Evolutionary conservation across 2,113 vertebrate species (phyloP), one percentile per base, ranked within the genome.

Genomic region (Arothron firmamentum): DNA sequence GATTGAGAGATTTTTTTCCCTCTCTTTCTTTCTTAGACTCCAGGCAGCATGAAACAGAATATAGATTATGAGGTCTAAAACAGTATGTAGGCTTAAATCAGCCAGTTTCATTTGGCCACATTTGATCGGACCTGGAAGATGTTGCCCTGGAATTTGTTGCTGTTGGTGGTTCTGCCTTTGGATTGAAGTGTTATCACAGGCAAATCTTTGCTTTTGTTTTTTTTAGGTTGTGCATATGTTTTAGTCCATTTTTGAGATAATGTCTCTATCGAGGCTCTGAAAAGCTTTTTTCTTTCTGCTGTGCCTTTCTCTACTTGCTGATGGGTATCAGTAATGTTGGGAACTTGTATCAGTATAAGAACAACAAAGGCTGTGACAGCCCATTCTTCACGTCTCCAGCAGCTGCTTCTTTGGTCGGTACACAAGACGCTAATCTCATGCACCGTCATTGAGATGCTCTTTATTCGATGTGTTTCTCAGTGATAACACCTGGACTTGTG

Each of bases 1-100:
- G 77, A 72, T 63, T 3, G 59, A 72, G 16, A 69, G 63, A 72
- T 78, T 73, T 79, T 74, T 17, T 17, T 73, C 78, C 72, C 6
- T 17, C 2, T 15, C 43, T 8, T 16, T 16, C 5, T 14, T 16
- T 45, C 43, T 45, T 6, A 12, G 3, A 45, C 43, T 45, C 43
- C 64, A 19, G 65, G 20, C 54, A 56, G 57, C 62, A 56, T 69
- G 77, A 63, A 72, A 54, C 58, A 19, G 64, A 68, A 49, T 77
- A 75, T 75, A 56, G 54, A 50, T 34, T 56, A 38, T 28, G 56
- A 65, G 46, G 49, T 64, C 66, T 34, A 49, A 34, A 62, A 56
- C 34, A 53, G 45, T 50, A 34, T 53, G 64, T 56, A 59, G 17
- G 67, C 58, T 73, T 65, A 51, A 50, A 73, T 82, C 54, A 72